A percentile compares a stretch with the other conserved stretches of the same genome.
Evolutionary conservation across 92 coral and sea anemone genomes (phyloP).

Genomic region (Bergia sp.): DNA sequence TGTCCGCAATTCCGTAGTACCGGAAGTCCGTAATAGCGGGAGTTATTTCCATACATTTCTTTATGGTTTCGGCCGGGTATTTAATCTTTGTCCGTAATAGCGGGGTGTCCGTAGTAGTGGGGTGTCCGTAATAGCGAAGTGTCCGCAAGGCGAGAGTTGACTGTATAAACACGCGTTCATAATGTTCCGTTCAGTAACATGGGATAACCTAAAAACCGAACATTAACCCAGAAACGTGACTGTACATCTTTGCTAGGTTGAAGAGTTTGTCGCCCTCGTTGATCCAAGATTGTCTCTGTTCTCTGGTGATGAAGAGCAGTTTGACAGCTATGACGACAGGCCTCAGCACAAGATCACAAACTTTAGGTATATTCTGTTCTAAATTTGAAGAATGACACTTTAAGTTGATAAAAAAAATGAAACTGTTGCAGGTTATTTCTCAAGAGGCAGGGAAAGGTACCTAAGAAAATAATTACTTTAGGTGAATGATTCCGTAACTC

Average conservation of each 20-base stretch:
- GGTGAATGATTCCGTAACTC: neutral
- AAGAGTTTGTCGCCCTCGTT: slow-evolving; percentile 91
- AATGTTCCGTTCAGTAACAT: too few relatives aligned
- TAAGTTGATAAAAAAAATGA: neutral
- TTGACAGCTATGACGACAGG: slow-evolving; percentile 93
- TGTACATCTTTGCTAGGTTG: slow-evolving; percentile 68
- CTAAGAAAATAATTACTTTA: neutral
- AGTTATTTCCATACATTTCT: too few relatives aligned
- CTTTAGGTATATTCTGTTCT: slow-evolving; percentile 73
- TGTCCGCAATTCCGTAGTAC: too few relatives aligned
- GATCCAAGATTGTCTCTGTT: slow-evolving; percentile 92
- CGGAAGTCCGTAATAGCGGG: too few relatives aligned
- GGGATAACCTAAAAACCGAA: too few relatives aligned
- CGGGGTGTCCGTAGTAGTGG: too few relatives aligned
- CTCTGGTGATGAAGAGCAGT: slow-evolving; percentile 93
- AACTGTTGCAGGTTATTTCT: neutral
- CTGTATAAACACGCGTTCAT: neutral
- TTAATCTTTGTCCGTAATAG: too few relatives aligned
- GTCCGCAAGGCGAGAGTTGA: too few relatives aligned
- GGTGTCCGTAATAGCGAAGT: too few relatives aligned
- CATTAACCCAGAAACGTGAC: neutral
- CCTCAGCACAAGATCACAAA: slow-evolving; percentile 97
- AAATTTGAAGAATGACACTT: neutral
- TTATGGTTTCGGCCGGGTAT: too few relatives aligned
- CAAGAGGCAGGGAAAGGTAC: neutral